phyloP scores from a whole-genome alignment of 2,888 invertebrate genomes.

The Scaptomyza tumidula region DNA sequence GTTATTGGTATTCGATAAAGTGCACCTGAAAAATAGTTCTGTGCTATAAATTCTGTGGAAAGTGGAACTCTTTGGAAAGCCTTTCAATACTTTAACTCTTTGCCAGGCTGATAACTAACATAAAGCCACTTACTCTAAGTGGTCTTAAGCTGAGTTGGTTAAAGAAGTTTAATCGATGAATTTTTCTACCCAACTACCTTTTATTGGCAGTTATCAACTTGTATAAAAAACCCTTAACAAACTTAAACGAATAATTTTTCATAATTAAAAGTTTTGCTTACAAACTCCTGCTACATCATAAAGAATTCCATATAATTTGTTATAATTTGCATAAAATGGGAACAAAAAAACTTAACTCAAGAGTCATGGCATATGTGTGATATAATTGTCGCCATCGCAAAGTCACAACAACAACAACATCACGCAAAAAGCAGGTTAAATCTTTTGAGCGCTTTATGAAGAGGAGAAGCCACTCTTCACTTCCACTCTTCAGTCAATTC shows the following conservation, averaged over 20 bases:
- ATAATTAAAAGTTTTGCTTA: background rate
- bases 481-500: slow-evolving; percentile 55
- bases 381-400: slow-evolving; percentile 46
- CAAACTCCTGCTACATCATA: background rate
- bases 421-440: slow-evolving; percentile 8
- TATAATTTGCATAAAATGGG: slow-evolving; percentile 2
- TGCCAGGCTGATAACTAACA: too few species aligned
- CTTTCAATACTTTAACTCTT: background rate
- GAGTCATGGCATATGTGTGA: slow-evolving; percentile 56
- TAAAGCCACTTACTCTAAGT: background rate
- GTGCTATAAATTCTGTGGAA: background rate
- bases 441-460: slow-evolving; percentile 44
- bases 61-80: background rate
- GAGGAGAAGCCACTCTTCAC: slow-evolving; percentile 47
- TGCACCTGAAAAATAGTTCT: background rate
- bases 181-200: background rate
- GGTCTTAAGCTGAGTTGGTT: background rate
- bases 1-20: too few species aligned
- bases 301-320: background rate
- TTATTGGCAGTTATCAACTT: background rate
- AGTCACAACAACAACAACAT: slow-evolving; percentile 5
- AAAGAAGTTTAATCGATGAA: too few species aligned
- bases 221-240: too few species aligned
- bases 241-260: background rate
- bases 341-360: slow-evolving; percentile 8